Evolutionary conservation across 2,113 vertebrate species (phyloP), one percentile per base, ranked within the genome.

Genomic region (Alligator mississippiensis): DNA sequence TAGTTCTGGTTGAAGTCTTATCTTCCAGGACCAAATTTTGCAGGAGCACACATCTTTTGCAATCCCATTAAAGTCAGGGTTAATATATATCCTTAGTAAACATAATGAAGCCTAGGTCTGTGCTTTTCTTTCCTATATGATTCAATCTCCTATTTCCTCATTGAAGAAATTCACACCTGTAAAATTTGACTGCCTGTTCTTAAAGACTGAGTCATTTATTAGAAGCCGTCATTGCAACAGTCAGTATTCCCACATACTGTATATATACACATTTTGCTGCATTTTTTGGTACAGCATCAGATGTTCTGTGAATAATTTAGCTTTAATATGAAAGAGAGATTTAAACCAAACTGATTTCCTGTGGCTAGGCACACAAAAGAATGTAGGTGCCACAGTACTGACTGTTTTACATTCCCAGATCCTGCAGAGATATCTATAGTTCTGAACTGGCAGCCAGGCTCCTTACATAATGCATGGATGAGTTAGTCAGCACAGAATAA

Each of bases 171-270:
- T n/a, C 12, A 72, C 21, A 38, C 68, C 58, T 88, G 47, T 18
- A 66, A 3, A 58, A 7, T 59, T 90, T 93, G 1, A 57, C 17
- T 75, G 5, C 7, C 47, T 86, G 2, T 22, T 75, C 7, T 57
- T 11, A 80, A 95, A 94, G 88, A 4, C 9, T 89, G 22, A 78
- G 11, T 16, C 93, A 87, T 77, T 83, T 81, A 55, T 62, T 95
- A 47, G n/a, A 47, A 87, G n/a, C 15, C 5, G 11, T 61, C 3
- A 70, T 18, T 79, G 84, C 74, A 6, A 70, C 55, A 59, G 8
- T 77, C 88, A 87, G 12, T 2, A 27, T 13, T 60, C 11, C 11
- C 2, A 28, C 19, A 68, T 47, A 47, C 6, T 13, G 9, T 30
- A 28, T 70, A 16, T 2, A 10, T 70, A 17, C 21, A 34, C 19